Evolutionary conservation across 2,888 invertebrate species (phyloP).

Genomic region (Teleogryllus oceanicus): DNA sequence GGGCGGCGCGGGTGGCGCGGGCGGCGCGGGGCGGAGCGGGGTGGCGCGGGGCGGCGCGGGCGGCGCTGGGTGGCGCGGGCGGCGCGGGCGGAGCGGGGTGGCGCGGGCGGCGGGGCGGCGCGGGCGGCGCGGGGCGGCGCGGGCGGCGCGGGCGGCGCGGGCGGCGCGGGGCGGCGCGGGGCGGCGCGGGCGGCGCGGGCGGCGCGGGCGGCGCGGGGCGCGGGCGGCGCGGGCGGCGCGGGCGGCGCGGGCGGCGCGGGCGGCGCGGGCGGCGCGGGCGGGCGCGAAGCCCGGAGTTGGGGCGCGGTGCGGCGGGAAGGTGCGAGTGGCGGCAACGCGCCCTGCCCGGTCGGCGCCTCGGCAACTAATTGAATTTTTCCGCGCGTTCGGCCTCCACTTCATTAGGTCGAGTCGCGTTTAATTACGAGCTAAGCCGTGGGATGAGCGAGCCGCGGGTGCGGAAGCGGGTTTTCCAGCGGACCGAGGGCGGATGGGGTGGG

Average conservation of each 20-base stretch:
- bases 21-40: neutral
- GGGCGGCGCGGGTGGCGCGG: neutral
- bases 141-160: no score
- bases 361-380: slow-evolving; percentile 28
- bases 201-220: no score
- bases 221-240: no score
- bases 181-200: no score
- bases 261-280: no score
- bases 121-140: no score
- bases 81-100: no score
- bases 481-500: neutral
- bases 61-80: neutral
- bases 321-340: neutral
- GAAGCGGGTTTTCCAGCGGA: neutral
- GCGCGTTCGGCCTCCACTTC: slow-evolving; percentile 21
- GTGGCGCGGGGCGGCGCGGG: no score
- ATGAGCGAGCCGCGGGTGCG: neutral
- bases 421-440: slow-evolving; percentile 24
- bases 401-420: slow-evolving; percentile 24
- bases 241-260: no score
- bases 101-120: no score
- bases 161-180: no score
- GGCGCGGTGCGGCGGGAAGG: neutral
- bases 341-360: neutral
- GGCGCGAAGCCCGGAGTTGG: no score